Conservation (phyloP, 2,797 vertebrate species). For the Brotogeris chrysoptera region DNA sequence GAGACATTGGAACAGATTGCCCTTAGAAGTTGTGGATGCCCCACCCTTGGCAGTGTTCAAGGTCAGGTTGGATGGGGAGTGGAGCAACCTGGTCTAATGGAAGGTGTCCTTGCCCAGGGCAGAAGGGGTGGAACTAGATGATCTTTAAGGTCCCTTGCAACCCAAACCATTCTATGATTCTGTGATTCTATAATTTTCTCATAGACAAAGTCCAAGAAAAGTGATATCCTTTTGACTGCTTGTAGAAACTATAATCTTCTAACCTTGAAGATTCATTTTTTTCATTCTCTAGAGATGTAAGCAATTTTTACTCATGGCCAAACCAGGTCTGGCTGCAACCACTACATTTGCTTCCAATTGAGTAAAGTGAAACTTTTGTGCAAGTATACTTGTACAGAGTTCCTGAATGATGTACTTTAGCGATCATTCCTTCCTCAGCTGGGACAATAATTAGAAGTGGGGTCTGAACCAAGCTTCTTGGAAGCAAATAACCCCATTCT, state of each 20-base stretch:
- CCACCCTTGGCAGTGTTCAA: not conserved
- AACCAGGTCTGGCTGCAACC: conserved; percentile 26
- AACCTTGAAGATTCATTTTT: not conserved
- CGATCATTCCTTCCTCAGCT: conserved; percentile 6
- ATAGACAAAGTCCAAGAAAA: not conserved
- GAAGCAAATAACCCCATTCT: not conserved
- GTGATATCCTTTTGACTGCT: not conserved
- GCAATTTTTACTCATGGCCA: not conserved
- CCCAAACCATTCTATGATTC: not conserved
- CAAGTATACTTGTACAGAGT: not conserved
- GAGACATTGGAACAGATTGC: not conserved
- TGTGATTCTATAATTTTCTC: not conserved
- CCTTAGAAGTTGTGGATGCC: not conserved
- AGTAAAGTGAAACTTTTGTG: conserved; percentile 22
- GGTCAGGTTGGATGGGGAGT: not conserved
- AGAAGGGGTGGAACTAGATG: not conserved
- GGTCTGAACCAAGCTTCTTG: conserved; percentile 8
- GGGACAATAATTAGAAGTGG: conserved; percentile 39
- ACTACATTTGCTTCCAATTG: conserved; percentile 18
- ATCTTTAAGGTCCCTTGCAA: not conserved
- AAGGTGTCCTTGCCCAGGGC: not conserved
- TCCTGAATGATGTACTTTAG: not conserved
- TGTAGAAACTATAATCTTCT: not conserved
- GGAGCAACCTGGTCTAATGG: not conserved
- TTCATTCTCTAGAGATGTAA: not conserved